Percentiles rank a stretch among this genome's conserved stretches.
Evolutionary conservation across 2,113 vertebrate species (phyloP).

Genomic region (Zonotrichia leucophrys): DNA sequence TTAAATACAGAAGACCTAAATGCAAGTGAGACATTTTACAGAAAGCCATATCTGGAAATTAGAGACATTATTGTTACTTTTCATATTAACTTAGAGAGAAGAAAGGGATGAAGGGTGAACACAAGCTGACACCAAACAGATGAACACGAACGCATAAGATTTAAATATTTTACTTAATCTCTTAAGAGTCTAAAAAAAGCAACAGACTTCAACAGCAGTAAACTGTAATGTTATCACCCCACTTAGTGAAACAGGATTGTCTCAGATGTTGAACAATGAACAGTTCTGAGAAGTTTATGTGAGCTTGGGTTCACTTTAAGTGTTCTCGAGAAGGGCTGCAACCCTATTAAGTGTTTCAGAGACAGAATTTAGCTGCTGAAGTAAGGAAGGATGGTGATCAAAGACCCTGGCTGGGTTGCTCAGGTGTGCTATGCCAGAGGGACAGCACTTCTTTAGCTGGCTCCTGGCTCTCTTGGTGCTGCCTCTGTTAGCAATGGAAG

Average conservation of each 20-base stretch:
- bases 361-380: neutral
- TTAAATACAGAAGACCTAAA: neutral
- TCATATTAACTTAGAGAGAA: neutral
- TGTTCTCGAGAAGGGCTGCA: neutral
- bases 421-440: neutral
- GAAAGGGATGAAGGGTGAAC: neutral
- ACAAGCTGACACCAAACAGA: neutral
- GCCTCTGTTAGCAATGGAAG: neutral
- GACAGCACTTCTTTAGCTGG: neutral
- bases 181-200: neutral
- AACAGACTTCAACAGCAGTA: neutral
- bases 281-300: neutral
- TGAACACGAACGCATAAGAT: neutral
- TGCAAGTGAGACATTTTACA: neutral
- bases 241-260: neutral
- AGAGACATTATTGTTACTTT: neutral
- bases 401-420: neutral
- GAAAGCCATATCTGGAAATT: neutral
- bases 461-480: neutral
- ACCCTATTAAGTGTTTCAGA: no score
- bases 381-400: neutral
- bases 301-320: neutral
- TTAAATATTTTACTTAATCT: neutral
- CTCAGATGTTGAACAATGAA: neutral
- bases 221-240: fast-evolving